Evolutionary conservation across 2,888 invertebrate genomes (phyloP).

Genomic region (Temnothorax ravouxi): DNA sequence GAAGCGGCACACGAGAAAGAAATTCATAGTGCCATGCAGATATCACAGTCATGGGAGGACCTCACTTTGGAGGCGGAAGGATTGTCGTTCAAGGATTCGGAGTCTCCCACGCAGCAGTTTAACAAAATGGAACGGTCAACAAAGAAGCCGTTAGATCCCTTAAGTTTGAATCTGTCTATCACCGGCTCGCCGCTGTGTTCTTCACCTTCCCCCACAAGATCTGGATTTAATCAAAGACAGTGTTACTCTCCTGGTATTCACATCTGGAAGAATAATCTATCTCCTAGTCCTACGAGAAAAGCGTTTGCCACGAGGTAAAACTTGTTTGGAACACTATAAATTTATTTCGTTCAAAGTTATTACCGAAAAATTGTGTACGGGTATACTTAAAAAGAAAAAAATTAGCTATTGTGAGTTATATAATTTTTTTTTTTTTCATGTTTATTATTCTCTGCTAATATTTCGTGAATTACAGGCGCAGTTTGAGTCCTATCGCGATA

Average conservation of each 20-base stretch:
- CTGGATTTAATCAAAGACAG: slow-evolving; percentile 86
- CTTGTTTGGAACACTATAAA: not conserved
- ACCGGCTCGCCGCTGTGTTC: slow-evolving; percentile 87
- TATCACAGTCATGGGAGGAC: slow-evolving; percentile 98
- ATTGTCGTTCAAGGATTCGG: slow-evolving; percentile 85
- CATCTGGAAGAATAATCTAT: slow-evolving; percentile 88
- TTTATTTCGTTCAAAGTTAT: not conserved
- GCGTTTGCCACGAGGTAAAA: slow-evolving; percentile 90
- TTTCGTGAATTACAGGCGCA: slow-evolving; percentile 87
- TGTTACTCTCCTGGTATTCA: slow-evolving; percentile 88
- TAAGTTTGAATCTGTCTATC: slow-evolving; percentile 85
- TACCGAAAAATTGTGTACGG: not conserved
- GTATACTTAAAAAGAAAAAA: not conserved
- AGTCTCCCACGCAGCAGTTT: slow-evolving; percentile 81
- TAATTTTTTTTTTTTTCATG: not conserved
- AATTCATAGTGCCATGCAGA: slow-evolving; percentile 96
- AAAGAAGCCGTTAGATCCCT: slow-evolving; percentile 85
- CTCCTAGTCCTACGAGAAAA: slow-evolving; percentile 95
- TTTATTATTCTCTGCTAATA: not conserved
- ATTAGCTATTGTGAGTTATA: not conserved
- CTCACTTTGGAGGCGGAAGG: slow-evolving; percentile 91
- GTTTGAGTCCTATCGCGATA: slow-evolving; percentile 95
- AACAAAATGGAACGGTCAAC: slow-evolving; percentile 80
- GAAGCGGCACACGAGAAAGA: slow-evolving; percentile 97
- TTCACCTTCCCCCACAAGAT: slow-evolving; percentile 89